Percentiles rank a stretch among this genome's conserved stretches.
phyloP scores from a whole-genome alignment of 2,113 vertebrate species.

The Cyphomyrus discorhynchus region DNA sequence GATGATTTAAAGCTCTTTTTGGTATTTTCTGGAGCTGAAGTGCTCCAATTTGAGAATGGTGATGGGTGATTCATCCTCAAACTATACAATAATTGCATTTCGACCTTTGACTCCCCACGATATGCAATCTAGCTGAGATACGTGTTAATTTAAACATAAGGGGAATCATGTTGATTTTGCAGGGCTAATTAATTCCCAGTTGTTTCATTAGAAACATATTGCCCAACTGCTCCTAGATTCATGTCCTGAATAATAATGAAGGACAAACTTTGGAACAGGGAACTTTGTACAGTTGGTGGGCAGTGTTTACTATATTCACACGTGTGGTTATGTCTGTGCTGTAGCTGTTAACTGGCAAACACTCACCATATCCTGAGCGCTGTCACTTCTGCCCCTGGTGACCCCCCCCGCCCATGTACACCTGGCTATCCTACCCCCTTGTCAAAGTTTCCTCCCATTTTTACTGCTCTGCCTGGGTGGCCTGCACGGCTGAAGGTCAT shows the following conservation, averaged over 20 bases:
- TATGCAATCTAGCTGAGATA: background rate
- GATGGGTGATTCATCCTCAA: background rate
- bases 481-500: background rate
- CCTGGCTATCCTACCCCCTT: background rate
- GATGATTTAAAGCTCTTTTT: background rate
- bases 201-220: conserved; percentile 7
- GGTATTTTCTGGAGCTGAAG: background rate
- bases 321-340: background rate
- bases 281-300: background rate
- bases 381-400: background rate
- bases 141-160: background rate
- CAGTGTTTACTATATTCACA: background rate
- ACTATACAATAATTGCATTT: background rate
- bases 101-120: background rate
- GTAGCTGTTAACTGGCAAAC: background rate
- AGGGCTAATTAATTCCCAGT: background rate
- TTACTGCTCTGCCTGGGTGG: background rate
- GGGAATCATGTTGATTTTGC: background rate
- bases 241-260: background rate
- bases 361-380: background rate
- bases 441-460: background rate
- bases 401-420: background rate
- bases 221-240: background rate
- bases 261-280: background rate
- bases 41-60: background rate